phyloP scores from a whole-genome alignment of 2,113 vertebrate genomes.

The Caloenas nicobarica region DNA sequence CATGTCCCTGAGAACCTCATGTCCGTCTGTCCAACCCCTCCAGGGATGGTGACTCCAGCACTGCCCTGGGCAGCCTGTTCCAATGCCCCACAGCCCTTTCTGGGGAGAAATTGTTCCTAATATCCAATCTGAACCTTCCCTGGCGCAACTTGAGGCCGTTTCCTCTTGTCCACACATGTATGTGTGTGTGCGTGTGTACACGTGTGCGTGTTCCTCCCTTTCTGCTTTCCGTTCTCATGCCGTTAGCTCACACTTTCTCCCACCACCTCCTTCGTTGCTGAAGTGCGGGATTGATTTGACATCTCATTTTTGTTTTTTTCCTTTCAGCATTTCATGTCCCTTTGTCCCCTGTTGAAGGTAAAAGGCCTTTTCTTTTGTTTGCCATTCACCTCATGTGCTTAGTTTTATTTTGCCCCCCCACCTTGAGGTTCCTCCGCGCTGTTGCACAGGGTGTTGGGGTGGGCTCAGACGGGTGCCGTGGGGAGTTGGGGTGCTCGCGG shows the following conservation, averaged over 20 bases:
- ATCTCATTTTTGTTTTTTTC: constrained; percentile 68
- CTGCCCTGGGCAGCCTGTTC: too few relatives aligned
- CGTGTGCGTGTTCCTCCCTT: neutral
- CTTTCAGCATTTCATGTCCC: constrained; percentile 83
- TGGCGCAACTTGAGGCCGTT: too few relatives aligned
- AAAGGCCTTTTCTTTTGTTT: constrained; percentile 55
- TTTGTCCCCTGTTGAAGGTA: constrained; percentile 81
- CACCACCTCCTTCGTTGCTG: neutral
- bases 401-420: neutral
- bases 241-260: neutral
- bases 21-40: too few relatives aligned
- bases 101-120: too few relatives aligned
- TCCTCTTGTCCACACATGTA: too few relatives aligned
- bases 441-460: neutral
- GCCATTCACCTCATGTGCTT: neutral
- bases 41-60: too few relatives aligned
- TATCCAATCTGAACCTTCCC: too few relatives aligned
- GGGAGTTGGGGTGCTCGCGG: neutral
- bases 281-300: constrained; percentile 46
- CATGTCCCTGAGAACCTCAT: too few relatives aligned
- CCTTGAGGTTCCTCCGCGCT: neutral
- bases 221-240: constrained; percentile 16
- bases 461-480: neutral
- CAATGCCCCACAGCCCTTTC: too few relatives aligned
- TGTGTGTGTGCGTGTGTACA: neutral